Conservation (phyloP, 1,140 invertebrate genomes). For the Formica exsecta region DNA sequence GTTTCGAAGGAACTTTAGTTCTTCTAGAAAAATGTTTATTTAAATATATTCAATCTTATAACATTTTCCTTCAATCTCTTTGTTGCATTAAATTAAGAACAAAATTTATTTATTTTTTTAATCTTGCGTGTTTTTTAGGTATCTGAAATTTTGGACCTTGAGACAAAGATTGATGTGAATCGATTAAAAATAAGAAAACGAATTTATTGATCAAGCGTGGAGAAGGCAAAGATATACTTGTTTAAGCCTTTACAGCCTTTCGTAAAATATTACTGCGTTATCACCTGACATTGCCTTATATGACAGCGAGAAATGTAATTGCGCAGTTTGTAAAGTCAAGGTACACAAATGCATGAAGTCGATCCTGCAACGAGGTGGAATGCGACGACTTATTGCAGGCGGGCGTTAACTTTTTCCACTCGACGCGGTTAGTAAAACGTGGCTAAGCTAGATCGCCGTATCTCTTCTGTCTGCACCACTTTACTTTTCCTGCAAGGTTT, state of each 20-base stretch:
- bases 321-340: not conserved
- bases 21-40: not conserved
- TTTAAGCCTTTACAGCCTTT: not conserved
- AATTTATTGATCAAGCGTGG: not conserved
- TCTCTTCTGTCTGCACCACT: slow-evolving; percentile 11
- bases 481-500: slow-evolving; percentile 46
- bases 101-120: not conserved
- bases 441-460: not conserved
- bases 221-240: not conserved
- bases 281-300: slow-evolving; percentile 10
- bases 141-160: not conserved
- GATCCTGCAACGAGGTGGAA: slow-evolving; percentile 1
- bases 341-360: not conserved
- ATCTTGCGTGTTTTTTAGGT: not conserved
- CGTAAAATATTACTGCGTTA: not conserved
- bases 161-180: not conserved
- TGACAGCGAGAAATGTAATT: slow-evolving; percentile 29
- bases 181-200: slow-evolving; percentile 7
- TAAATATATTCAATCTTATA: not conserved
- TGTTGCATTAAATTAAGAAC: not conserved
- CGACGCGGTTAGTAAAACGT: slow-evolving; percentile 46
- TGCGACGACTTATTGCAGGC: slow-evolving; percentile 46
- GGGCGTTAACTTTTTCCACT: slow-evolving; percentile 17
- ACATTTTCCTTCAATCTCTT: not conserved
- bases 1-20: not conserved